phyloP scores from a whole-genome alignment of 2,888 invertebrate species.

The Miltochrista miniata region DNA sequence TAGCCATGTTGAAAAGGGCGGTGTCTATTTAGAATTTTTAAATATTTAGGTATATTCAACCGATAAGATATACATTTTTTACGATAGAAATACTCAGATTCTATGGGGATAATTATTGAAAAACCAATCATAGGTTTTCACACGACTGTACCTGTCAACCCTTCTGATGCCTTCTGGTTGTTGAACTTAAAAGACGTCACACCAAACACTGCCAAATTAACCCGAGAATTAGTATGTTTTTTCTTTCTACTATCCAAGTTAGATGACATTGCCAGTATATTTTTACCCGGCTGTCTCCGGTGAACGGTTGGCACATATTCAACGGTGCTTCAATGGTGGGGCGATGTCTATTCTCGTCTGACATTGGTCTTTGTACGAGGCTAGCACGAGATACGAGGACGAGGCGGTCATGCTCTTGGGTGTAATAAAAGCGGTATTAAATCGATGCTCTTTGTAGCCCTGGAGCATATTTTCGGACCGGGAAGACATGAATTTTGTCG shows the following conservation, averaged over 20 bases:
- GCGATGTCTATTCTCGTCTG: slow-evolving; percentile 68
- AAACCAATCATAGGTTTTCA: too few species aligned
- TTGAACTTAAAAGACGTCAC: neutral
- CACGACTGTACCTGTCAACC: neutral
- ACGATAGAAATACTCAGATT: too few species aligned
- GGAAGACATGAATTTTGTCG: neutral
- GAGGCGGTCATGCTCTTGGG: slow-evolving; percentile 33
- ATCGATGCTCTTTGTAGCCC: neutral
- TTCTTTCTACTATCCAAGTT: slow-evolving; percentile 33
- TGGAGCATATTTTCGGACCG: neutral
- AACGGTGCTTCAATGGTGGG: slow-evolving; percentile 61
- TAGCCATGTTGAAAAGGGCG: too few species aligned
- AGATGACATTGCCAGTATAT: slow-evolving; percentile 59
- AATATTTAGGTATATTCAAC: too few species aligned
- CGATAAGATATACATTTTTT: too few species aligned
- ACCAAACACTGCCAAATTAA: slow-evolving; percentile 34
- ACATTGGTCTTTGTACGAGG: slow-evolving; percentile 69
- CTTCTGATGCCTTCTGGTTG: neutral
- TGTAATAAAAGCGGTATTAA: slow-evolving; percentile 6
- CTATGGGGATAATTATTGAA: too few species aligned
- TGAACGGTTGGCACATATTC: slow-evolving; percentile 63
- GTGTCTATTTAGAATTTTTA: too few species aligned
- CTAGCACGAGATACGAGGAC: slow-evolving; percentile 57
- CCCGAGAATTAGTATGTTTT: slow-evolving; percentile 36
- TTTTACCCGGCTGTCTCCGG: slow-evolving; percentile 61